Evolutionary conservation across 2,113 vertebrate genomes (phyloP).

Genomic region (Melanostigma gelatinosum): DNA sequence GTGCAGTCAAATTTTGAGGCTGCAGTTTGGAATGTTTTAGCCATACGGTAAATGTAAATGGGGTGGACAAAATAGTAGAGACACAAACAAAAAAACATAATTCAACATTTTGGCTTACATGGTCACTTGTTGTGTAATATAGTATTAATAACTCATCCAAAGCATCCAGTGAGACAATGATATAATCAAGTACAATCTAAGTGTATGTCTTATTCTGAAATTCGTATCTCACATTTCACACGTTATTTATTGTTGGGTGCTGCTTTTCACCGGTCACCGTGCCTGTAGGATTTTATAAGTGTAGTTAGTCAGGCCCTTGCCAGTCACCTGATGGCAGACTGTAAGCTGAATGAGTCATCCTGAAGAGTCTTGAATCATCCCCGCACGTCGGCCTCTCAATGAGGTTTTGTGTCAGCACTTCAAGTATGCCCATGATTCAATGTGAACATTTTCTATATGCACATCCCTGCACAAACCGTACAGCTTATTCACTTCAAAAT

Average conservation of each 20-base stretch:
- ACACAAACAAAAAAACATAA: not conserved
- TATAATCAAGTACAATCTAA: not conserved
- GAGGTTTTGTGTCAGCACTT: not conserved
- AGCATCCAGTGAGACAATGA: not conserved
- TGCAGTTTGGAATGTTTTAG: not conserved
- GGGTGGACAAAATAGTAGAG: not conserved
- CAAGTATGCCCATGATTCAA: not conserved
- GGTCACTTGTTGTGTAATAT: not conserved
- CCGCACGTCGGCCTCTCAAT: not conserved
- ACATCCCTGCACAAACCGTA: not conserved
- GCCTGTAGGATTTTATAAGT: not conserved
- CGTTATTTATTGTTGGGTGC: not conserved
- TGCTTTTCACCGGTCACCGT: not conserved
- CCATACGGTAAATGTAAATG: not conserved
- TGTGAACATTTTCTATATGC: not conserved
- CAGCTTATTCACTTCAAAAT: not conserved
- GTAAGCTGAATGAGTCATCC: constrained; percentile 1
- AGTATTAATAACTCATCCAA: not conserved
- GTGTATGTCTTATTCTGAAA: not conserved
- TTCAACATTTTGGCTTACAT: not conserved
- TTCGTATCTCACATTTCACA: not conserved
- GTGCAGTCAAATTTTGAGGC: not conserved
- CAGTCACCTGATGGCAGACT: not conserved
- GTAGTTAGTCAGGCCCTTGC: not conserved
- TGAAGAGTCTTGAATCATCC: not conserved